Percentiles rank a stretch among this genome's conserved stretches.
Conservation (phyloP, 2,797 vertebrate genomes). For the Buphagus erythrorhynchus region DNA sequence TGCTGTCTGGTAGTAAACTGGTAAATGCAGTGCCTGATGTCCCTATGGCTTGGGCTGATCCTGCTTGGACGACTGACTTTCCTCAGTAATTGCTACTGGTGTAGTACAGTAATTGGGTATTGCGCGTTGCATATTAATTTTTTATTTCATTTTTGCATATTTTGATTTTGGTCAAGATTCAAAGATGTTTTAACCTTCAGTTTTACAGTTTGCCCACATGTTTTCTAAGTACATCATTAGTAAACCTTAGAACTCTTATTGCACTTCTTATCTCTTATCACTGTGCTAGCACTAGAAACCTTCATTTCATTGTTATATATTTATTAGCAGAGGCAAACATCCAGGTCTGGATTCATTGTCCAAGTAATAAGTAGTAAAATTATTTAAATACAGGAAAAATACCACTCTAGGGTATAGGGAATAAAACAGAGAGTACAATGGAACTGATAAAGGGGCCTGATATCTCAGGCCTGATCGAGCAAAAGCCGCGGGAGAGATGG, state of each 20-base stretch:
- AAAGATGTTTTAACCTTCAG: not conserved
- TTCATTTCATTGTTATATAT: conserved; percentile 17
- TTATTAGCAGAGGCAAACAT: conserved; percentile 4
- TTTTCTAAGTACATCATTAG: not conserved
- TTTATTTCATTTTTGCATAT: not conserved
- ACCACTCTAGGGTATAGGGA: not conserved
- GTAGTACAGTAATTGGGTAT: not conserved
- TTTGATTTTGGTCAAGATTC: not conserved
- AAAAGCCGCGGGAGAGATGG: too few species aligned
- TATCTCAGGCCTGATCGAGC: too few species aligned
- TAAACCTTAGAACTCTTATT: not conserved
- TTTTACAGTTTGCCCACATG: not conserved
- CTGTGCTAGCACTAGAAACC: not conserved
- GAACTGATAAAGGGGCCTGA: too few species aligned
- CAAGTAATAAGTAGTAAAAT: not conserved
- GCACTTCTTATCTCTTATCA: not conserved
- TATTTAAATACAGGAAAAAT: not conserved
- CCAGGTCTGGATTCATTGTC: not conserved
- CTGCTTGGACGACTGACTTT: not conserved
- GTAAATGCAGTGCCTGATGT: not conserved
- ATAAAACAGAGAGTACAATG: too few species aligned
- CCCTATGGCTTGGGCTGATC: not conserved
- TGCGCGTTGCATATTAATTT: not conserved
- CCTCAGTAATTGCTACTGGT: not conserved
- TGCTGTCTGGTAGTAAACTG: not conserved